phyloP scores from a whole-genome alignment of 2,113 vertebrate species.

The Pampusana beccarii region DNA sequence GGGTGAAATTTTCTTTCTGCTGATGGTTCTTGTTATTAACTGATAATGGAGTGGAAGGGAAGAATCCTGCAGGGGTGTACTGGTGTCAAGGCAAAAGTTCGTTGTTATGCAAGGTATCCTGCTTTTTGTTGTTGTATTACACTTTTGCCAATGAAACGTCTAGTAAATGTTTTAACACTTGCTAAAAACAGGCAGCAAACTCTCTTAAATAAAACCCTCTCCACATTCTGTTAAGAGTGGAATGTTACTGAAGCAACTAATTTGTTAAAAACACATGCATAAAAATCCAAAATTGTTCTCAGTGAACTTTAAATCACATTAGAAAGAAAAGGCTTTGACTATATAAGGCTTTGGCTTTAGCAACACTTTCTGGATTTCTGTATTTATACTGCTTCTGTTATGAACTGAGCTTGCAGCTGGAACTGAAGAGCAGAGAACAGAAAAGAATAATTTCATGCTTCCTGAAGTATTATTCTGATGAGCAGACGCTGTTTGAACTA shows the following conservation, averaged over 20 bases:
- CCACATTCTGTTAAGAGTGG: neutral
- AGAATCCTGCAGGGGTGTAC: neutral
- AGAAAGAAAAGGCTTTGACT: neutral
- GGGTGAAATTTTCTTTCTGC: neutral
- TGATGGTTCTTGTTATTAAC: neutral
- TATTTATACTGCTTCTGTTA: neutral
- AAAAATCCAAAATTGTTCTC: neutral
- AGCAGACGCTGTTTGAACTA: neutral
- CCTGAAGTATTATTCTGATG: neutral
- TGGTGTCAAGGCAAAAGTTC: neutral
- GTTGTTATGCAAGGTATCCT: neutral
- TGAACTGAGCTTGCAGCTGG: neutral
- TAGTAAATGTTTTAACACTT: neutral
- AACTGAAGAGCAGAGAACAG: neutral
- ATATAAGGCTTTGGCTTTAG: neutral
- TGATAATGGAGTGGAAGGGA: neutral
- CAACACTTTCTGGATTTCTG: neutral
- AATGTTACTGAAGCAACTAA: neutral
- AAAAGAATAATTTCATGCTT: neutral
- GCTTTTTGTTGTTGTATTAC: neutral
- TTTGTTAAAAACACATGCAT: neutral
- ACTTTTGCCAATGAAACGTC: neutral
- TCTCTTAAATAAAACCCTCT: neutral
- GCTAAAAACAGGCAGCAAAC: neutral
- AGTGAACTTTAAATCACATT: neutral